Conservation (phyloP, 2,797 vertebrate genomes). For the Sebastes taczanowskii region DNA sequence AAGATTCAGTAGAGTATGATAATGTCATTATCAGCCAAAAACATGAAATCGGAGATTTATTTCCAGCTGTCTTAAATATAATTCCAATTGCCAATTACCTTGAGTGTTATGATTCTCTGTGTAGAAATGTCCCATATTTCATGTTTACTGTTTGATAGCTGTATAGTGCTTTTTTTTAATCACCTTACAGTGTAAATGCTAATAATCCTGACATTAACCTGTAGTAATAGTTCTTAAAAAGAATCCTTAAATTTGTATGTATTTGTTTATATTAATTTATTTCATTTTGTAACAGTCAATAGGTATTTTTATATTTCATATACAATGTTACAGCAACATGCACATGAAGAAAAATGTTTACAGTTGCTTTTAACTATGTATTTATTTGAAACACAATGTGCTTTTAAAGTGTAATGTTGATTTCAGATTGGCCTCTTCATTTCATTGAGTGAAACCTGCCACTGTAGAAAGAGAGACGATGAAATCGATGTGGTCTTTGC, state of each 20-base stretch:
- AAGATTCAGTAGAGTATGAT: slow-evolving; percentile 7
- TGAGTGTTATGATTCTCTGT: slow-evolving; percentile 59
- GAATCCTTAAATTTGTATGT: slow-evolving; percentile 51
- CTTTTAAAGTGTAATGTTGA: slow-evolving; percentile 61
- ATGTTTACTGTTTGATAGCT: slow-evolving; percentile 52
- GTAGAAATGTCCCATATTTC: slow-evolving; percentile 40
- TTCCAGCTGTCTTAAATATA: slow-evolving; percentile 68
- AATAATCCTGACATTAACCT: slow-evolving; percentile 37
- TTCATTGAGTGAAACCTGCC: slow-evolving; percentile 45
- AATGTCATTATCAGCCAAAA: slow-evolving; percentile 70
- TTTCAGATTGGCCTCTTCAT: slow-evolving; percentile 53
- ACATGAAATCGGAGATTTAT: slow-evolving; percentile 30
- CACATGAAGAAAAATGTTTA: slow-evolving; percentile 78
- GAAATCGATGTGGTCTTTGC: slow-evolving; percentile 23
- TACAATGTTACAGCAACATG: slow-evolving; percentile 70
- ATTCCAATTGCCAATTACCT: slow-evolving; percentile 80
- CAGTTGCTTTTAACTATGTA: slow-evolving; percentile 74
- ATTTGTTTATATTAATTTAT: slow-evolving; percentile 79
- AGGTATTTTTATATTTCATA: slow-evolving; percentile 78
- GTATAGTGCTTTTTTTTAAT: slow-evolving; percentile 43
- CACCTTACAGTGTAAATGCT: slow-evolving; percentile 32
- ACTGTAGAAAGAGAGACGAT: slow-evolving; percentile 16
- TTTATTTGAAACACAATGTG: slow-evolving; percentile 66
- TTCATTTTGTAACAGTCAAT: slow-evolving; percentile 74
- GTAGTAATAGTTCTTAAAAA: slow-evolving; percentile 37